Evolutionary conservation across 2,113 vertebrate genomes (phyloP).

Genomic region (Myotis yumanensis): DNA sequence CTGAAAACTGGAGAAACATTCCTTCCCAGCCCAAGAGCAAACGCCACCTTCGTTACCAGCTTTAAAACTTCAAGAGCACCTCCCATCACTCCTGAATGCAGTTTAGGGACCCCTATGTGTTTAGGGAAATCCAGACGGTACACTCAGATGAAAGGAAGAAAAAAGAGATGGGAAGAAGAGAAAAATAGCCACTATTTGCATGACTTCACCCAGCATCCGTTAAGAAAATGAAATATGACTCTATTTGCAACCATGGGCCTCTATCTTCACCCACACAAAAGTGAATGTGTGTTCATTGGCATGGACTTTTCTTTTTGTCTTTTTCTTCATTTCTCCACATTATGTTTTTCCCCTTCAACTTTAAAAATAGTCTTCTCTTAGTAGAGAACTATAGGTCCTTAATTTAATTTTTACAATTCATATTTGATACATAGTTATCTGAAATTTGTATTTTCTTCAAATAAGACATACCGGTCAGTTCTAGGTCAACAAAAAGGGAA

Average conservation of each 20-base stretch:
- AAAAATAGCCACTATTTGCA: background rate
- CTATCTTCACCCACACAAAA: background rate
- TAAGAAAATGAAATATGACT: background rate
- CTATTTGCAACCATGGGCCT: background rate
- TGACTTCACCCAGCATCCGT: background rate
- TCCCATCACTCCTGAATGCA: background rate
- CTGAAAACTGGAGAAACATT: background rate
- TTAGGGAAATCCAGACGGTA: background rate
- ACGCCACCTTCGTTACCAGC: background rate
- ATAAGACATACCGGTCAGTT: constrained; percentile 8
- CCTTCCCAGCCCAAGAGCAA: background rate
- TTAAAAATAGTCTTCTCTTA: constrained; percentile 40
- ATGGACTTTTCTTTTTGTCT: background rate
- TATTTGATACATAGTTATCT: constrained; percentile 28
- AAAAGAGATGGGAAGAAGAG: background rate
- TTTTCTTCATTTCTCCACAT: constrained; percentile 4
- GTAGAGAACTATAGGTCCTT: background rate
- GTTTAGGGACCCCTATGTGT: background rate
- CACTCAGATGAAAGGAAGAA: background rate
- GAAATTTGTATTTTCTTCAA: constrained; percentile 54
- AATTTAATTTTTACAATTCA: constrained; percentile 52
- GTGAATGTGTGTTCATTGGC: background rate
- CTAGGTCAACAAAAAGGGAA: constrained; percentile 27
- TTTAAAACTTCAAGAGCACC: background rate
- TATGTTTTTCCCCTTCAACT: background rate